Evolutionary conservation across 2,113 vertebrate genomes (phyloP).

Genomic region (Lasiurus borealis): DNA sequence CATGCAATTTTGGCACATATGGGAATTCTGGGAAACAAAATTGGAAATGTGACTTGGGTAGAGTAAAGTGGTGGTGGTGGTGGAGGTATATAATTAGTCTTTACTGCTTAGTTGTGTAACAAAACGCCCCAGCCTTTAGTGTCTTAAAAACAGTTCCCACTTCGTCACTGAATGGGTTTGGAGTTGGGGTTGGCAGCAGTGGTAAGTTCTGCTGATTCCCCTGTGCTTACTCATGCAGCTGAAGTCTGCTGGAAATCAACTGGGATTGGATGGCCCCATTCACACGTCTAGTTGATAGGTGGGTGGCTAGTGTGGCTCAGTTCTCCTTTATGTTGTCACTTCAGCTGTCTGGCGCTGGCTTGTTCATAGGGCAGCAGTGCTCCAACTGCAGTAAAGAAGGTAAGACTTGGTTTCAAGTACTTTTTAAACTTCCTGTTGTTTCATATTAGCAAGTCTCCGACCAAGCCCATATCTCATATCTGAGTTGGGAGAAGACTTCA

Average conservation of each 20-base stretch:
- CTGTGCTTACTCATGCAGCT: not conserved
- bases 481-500: not conserved
- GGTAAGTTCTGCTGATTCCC: not conserved
- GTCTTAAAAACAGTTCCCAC: not conserved
- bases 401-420: not conserved
- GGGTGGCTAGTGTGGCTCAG: not conserved
- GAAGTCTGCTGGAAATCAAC: not conserved
- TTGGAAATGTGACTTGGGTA: not conserved
- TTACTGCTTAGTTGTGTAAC: not conserved
- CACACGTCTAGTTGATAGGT: not conserved
- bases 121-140: not conserved
- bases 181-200: not conserved
- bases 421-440: not conserved
- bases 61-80: not conserved
- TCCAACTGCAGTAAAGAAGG: not conserved
- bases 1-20: not conserved
- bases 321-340: not conserved
- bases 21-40: slow-evolving; percentile 10
- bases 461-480: not conserved
- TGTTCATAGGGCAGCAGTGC: not conserved
- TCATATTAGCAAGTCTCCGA: not conserved
- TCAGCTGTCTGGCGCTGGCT: not conserved
- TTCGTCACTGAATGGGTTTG: not conserved
- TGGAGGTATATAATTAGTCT: not conserved
- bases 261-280: not conserved